Percentiles rank a stretch among this genome's conserved stretches.
These are phyloP conservation scores for Colaptes auratus DNA, from an alignment of 2,113 vertebrate species.

Conservation along the genomic window DNA sequence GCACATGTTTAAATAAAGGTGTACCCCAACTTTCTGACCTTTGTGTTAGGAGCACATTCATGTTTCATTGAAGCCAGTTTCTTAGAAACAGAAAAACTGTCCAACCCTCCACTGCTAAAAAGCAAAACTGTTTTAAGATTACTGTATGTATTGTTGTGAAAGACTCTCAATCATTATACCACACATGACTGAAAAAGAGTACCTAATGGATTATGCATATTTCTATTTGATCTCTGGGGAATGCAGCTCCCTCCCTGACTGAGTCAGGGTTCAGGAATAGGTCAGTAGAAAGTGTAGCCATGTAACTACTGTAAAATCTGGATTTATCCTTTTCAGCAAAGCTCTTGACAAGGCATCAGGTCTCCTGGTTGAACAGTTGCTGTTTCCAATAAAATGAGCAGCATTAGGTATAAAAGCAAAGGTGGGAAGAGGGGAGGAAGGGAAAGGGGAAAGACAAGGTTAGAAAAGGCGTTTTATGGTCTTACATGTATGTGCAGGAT, in stretches of 20 bases:
- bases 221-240: constrained; percentile 67
- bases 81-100: not conserved
- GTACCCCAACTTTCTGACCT: not conserved
- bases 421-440: not conserved
- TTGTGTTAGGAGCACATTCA: not conserved
- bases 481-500: not conserved
- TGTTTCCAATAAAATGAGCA: not conserved
- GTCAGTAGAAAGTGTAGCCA: constrained; percentile 52
- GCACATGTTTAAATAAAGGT: not conserved
- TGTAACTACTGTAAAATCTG: constrained; percentile 62
- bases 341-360: constrained; percentile 1
- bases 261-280: constrained; percentile 65
- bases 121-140: not conserved
- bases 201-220: constrained; percentile 65
- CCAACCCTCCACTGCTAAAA: not conserved
- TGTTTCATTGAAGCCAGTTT: not conserved
- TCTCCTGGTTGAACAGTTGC: not conserved
- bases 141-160: not conserved
- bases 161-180: not conserved
- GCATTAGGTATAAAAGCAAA: not conserved
- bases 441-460: not conserved
- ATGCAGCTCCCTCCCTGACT: constrained; percentile 44
- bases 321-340: constrained; percentile 45
- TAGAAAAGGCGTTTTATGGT: not conserved
- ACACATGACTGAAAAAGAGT: constrained; percentile 52